Conservation (phyloP, 2,113 vertebrate genomes). For the Pseudorhombus dupliciocellatus region DNA sequence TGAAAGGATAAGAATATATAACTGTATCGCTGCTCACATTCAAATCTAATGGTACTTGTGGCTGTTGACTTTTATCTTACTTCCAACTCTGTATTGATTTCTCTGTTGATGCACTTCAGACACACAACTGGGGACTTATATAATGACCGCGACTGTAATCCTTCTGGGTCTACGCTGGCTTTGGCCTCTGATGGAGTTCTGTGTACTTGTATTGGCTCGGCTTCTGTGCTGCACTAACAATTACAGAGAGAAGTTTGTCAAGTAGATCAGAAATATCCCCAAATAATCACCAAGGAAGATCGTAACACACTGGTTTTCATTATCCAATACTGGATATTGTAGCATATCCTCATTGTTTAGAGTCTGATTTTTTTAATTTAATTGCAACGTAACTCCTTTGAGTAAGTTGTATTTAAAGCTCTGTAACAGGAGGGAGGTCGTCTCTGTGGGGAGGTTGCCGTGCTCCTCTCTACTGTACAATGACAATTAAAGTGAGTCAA, state of each 20-base stretch:
- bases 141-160: conserved; percentile 21
- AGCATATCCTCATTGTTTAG: not conserved
- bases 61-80: not conserved
- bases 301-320: not conserved
- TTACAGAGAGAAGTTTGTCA: conserved; percentile 3
- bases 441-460: conserved; percentile 48
- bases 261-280: not conserved
- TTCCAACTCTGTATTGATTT: conserved; percentile 4
- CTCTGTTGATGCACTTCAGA: not conserved
- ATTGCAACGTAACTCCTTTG: conserved; percentile 10
- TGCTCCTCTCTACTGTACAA: conserved; percentile 51
- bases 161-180: not conserved
- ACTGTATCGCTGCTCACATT: not conserved
- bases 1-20: not conserved
- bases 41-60: not conserved
- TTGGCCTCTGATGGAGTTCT: conserved; percentile 5
- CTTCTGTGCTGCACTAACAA: not conserved
- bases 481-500: conserved; percentile 76
- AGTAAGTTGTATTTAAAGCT: conserved; percentile 23
- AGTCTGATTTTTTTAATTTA: conserved; percentile 1
- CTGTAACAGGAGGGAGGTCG: conserved; percentile 15
- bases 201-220: conserved; percentile 12
- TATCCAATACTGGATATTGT: not conserved
- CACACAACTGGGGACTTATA: conserved; percentile 8
- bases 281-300: not conserved